Evolutionary conservation across 2,113 vertebrate genomes (phyloP).

Genomic region (Toxotes jaculatrix): DNA sequence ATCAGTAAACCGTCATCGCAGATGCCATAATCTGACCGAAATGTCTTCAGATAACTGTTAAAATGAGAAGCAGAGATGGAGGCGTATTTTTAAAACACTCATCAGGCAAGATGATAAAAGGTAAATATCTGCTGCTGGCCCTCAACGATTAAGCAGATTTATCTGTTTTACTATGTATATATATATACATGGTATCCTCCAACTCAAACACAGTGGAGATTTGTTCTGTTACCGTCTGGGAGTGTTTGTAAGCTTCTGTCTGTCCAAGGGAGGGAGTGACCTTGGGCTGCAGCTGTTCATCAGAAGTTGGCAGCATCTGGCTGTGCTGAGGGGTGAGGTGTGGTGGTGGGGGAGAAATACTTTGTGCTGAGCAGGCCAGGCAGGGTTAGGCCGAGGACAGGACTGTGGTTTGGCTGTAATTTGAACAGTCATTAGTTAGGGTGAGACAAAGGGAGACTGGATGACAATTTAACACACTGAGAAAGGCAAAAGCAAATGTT

Average conservation of each 20-base stretch:
- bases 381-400: constrained; percentile 10
- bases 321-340: constrained; percentile 36
- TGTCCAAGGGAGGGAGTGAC: constrained; percentile 44
- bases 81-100: constrained; percentile 59
- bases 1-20: constrained; percentile 45
- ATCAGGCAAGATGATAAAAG: constrained; percentile 31
- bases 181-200: not conserved
- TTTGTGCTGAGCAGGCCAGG: constrained; percentile 40
- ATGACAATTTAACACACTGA: not conserved
- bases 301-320: constrained; percentile 65
- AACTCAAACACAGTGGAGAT: constrained; percentile 13
- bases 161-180: not conserved
- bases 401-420: not conserved
- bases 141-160: constrained; percentile 23
- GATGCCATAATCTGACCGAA: constrained; percentile 23
- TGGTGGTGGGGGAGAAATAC: constrained; percentile 21
- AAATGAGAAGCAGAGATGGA: constrained; percentile 27
- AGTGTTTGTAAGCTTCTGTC: constrained; percentile 46
- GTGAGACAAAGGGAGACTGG: not conserved
- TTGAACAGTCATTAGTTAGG: constrained; percentile 3
- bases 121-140: constrained; percentile 26
- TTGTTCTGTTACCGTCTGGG: constrained; percentile 25
- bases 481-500: not conserved
- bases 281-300: constrained; percentile 71
- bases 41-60: constrained; percentile 41